phyloP scores from a whole-genome alignment of 2,888 invertebrate species.

The Cremastinae sp. region DNA sequence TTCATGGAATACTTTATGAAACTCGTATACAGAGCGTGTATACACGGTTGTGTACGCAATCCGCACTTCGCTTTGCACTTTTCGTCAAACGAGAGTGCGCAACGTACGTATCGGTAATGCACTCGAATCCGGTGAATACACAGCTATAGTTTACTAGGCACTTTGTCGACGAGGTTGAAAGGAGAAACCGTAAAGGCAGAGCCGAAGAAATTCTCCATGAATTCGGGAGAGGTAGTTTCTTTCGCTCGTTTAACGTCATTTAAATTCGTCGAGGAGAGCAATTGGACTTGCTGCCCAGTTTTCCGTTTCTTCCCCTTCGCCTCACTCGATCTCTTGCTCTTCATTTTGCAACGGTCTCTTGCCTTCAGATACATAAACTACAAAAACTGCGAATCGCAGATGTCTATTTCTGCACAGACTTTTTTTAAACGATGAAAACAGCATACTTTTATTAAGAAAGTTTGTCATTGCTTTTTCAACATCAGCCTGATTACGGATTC shows the following conservation, averaged over 20 bases:
- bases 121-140: constrained; percentile 34
- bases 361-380: constrained; percentile 11
- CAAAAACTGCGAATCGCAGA: constrained; percentile 23
- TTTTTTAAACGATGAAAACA: constrained; percentile 23
- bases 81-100: constrained; percentile 1
- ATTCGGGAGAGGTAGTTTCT: constrained; percentile 5
- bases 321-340: constrained; percentile 67
- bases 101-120: constrained; percentile 21
- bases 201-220: constrained; percentile 22
- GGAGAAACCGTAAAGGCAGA: constrained; percentile 13
- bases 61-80: constrained; percentile 28
- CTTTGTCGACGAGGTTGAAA: constrained; percentile 27
- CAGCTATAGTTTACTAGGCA: constrained; percentile 16
- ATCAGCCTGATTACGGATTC: constrained; percentile 9
- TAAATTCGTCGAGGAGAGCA: constrained; percentile 69
- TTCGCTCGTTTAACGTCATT: constrained; percentile 62
- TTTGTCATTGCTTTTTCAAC: constrained; percentile 36
- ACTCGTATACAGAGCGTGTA: constrained; percentile 2
- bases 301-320: constrained; percentile 54
- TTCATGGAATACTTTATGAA: constrained; percentile 51
- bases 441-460: constrained; percentile 50
- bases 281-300: constrained; percentile 60
- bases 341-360: constrained; percentile 35
- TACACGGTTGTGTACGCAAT: neutral
- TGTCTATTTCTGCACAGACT: constrained; percentile 24